Conservation (phyloP, 2,888 invertebrate genomes). For the Bellardia bayeri region DNA sequence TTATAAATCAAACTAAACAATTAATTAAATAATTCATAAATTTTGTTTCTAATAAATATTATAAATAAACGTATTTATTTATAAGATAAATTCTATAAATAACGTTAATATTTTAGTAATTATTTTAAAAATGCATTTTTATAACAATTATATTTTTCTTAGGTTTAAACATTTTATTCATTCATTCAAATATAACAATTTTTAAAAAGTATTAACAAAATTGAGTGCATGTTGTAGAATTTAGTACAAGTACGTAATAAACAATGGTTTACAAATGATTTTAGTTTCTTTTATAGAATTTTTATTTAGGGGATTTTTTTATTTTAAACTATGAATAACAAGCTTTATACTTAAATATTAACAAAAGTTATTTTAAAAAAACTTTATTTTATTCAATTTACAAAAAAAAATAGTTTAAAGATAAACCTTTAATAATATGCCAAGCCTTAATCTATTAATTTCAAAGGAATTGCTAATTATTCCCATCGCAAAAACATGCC, state of each 20-base stretch:
- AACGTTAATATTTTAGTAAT: neutral
- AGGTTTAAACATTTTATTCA: constrained; percentile 27
- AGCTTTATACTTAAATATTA: too few relatives aligned
- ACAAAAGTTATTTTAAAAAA: too few relatives aligned
- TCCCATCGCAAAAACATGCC: too few relatives aligned
- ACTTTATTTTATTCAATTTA: too few relatives aligned
- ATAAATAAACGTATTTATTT: neutral
- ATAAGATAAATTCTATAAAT: neutral
- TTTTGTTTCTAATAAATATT: neutral
- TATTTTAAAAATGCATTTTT: constrained; percentile 7
- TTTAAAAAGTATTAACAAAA: too few relatives aligned
- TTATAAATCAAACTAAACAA: neutral
- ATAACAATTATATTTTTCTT: constrained; percentile 11
- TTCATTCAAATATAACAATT: constrained; percentile 6
- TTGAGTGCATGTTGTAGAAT: neutral
- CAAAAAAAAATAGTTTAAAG: too few relatives aligned
- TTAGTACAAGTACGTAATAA: neutral
- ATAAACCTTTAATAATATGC: too few relatives aligned
- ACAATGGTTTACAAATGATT: neutral
- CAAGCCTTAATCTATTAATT: too few relatives aligned
- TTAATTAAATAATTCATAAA: neutral
- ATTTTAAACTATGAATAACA: too few relatives aligned
- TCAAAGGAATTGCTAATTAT: too few relatives aligned
- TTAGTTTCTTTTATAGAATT: neutral
- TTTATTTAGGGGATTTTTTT: neutral